Base-by-base conservation (phyloP, 2,113 vertebrate species). In the Montifringilla adamsi region DNA sequence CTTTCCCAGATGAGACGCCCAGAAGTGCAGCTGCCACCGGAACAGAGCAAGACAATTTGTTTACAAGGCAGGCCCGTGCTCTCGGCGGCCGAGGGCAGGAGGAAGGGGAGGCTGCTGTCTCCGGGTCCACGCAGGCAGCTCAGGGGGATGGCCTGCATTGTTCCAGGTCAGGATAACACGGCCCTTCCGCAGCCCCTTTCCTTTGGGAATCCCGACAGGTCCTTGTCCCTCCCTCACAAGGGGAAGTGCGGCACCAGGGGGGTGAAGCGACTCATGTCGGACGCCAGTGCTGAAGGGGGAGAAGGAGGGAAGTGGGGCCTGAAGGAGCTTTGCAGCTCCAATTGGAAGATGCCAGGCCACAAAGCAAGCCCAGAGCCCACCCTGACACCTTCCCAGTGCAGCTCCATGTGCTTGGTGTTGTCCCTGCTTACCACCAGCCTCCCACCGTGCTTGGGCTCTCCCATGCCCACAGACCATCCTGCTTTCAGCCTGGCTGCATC, bases 141-240 rank as follows among this genome's bases (percentile, higher is more conserved):
- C 46, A 27, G 49, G 53, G 66, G 50, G 74, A n/a, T 27, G 75
- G 63, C 68, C 79, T 46, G 89, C 81, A 94, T 96, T 95, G 93
- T 95, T 96, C 78, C 90, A 22, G 28, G 27, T 22, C 81, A 44
- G 82, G 55, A 90, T 37, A 95, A 96, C 21, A 4, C 87, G 89
- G 93, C 37, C 4, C 53, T 97, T 95, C 94, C 67, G 26, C 87
- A 73, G 78, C 53, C 82, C 58, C 75, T 90, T 88, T 92, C 93
- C 91, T 92, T 18, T 52, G 91, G 93, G 90, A 94, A 93, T 89
- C 83, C 76, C 13, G 0, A 70, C 83, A 78, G 79, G 72, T 83
- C 39, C 70, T 33, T 83, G 84, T 74, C 84, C 49, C 55, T 68
- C 73, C 44, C 66, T 2, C 41, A 8, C 0, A 0, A 89, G 84